Evolutionary conservation across 2,113 vertebrate genomes (phyloP).

Genomic region (Poeciliopsis turrubarensis): DNA sequence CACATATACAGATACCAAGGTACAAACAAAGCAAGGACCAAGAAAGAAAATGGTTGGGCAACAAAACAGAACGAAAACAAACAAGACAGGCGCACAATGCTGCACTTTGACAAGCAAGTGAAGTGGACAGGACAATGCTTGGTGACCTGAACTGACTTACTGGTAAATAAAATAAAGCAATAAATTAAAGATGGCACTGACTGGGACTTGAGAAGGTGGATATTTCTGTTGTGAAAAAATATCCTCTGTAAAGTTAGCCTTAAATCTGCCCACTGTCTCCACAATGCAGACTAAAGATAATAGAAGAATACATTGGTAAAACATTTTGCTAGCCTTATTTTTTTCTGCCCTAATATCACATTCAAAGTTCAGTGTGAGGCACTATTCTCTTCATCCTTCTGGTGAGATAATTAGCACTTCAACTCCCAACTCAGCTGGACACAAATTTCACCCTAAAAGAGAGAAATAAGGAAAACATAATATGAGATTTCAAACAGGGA

Average conservation of each 20-base stretch:
- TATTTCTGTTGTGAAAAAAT: not conserved
- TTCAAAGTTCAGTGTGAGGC: not conserved
- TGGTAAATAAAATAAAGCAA: conserved; percentile 67
- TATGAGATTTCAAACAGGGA: not conserved
- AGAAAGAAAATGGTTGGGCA: not conserved
- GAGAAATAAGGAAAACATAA: not conserved
- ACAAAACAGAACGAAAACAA: not conserved
- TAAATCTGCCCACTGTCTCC: not conserved
- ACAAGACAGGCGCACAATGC: not conserved
- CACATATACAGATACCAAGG: not conserved
- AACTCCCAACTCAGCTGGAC: conserved; percentile 36
- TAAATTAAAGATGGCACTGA: conserved; percentile 65
- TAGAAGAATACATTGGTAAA: conserved; percentile 23
- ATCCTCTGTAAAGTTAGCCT: not conserved
- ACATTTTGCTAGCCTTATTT: conserved; percentile 10
- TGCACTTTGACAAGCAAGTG: not conserved
- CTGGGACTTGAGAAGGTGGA: conserved; percentile 18
- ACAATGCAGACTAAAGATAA: conserved; percentile 9
- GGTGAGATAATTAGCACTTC: conserved; percentile 26
- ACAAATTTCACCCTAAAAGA: conserved; percentile 16
- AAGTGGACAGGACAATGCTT: not conserved
- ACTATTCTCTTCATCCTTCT: conserved; percentile 16
- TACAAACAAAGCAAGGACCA: not conserved
- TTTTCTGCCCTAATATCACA: conserved; percentile 7
- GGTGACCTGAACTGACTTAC: conserved; percentile 37